phyloP scores from a whole-genome alignment of 2,797 vertebrate species.

The Brachymystax lenok region DNA sequence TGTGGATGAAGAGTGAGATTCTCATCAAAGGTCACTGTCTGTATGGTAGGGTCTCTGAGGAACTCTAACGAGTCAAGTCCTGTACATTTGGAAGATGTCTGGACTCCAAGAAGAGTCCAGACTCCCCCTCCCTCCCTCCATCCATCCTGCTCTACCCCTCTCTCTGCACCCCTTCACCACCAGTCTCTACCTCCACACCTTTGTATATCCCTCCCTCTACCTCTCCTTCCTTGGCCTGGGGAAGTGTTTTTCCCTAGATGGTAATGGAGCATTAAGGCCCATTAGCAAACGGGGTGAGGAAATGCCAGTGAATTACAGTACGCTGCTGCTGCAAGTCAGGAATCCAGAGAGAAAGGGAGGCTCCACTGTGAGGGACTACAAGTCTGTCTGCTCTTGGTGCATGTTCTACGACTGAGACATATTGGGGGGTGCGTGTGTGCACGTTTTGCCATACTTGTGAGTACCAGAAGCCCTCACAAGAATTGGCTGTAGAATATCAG shows the following conservation, averaged over 20 bases:
- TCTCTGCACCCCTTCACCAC: background rate
- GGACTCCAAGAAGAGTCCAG: background rate
- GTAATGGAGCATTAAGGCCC: constrained; percentile 45
- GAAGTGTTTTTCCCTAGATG: constrained; percentile 71
- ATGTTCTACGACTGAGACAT: no score
- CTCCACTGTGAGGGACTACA: no score
- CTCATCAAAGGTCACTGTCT: background rate
- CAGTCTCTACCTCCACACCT: background rate
- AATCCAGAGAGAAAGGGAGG: background rate
- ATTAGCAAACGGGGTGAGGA: constrained; percentile 43
- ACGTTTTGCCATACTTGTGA: no score
- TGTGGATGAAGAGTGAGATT: background rate
- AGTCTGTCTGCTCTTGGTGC: no score
- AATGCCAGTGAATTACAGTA: constrained; percentile 57
- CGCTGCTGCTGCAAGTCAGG: background rate
- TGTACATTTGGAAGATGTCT: background rate
- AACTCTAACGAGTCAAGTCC: background rate
- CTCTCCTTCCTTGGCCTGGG: constrained; percentile 39
- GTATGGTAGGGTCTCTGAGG: background rate
- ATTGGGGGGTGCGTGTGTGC: no score
- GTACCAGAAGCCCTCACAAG: no score
- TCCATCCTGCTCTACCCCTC: background rate
- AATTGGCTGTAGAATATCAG: no score
- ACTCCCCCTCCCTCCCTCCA: background rate
- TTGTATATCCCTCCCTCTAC: constrained; percentile 12